These are phyloP conservation scores for Papilio helenus DNA, from an alignment of 1,140 invertebrate species.

Conservation along the genomic window DNA sequence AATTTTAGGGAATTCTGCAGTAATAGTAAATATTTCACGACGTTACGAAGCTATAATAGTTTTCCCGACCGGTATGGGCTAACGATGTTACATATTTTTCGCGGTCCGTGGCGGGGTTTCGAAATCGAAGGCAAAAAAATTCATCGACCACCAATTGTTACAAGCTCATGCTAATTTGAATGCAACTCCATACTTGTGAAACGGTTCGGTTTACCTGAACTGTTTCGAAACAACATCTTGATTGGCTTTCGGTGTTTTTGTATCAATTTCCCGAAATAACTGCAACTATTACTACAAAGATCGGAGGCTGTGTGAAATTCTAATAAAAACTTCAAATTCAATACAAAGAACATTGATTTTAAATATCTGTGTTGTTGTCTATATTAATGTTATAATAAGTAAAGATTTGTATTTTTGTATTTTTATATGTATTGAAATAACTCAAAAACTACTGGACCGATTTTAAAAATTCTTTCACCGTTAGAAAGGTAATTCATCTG, in stretches of 20 bases:
- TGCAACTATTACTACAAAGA: background rate
- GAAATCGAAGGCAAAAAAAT: conserved; percentile 67
- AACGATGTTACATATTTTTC: conserved; percentile 74
- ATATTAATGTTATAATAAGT: no score
- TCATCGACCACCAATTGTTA: conserved; percentile 63
- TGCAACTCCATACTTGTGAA: conserved; percentile 47
- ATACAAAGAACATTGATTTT: background rate
- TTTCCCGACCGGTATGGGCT: conserved; percentile 59
- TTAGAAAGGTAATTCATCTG: no score
- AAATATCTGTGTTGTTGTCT: background rate
- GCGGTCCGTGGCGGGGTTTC: conserved; percentile 71
- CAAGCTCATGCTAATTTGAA: conserved; percentile 71
- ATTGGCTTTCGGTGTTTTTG: conserved; percentile 32
- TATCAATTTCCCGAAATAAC: conserved; percentile 12
- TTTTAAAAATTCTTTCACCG: no score
- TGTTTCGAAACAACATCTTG: conserved; percentile 42
- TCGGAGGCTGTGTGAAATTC: background rate
- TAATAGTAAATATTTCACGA: background rate
- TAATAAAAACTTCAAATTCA: background rate
- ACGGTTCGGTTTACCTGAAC: conserved; percentile 42
- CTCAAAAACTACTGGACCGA: no score
- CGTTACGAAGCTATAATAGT: conserved; percentile 56
- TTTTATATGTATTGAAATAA: no score
- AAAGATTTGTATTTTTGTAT: no score
- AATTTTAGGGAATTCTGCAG: background rate